Evolutionary conservation across 1,140 invertebrate species (phyloP), one percentile per base, ranked within the genome.

Genomic region (Holcopasites calliopsidis): DNA sequence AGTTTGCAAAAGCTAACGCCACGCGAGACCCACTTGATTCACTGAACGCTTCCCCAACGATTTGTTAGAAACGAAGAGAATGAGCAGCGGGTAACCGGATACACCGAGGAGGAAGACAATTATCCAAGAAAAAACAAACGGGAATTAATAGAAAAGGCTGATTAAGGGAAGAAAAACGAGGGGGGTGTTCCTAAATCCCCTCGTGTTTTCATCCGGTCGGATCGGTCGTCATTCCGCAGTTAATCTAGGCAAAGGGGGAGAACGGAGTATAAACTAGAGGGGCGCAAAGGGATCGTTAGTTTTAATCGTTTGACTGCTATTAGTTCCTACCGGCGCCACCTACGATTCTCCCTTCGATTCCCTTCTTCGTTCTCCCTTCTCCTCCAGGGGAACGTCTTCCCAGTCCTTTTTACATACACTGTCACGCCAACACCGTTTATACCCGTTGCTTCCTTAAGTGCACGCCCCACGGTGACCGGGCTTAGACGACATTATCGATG

Each of bases 271-370:
- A 79, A 85, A 76, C 69, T 50, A 50, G 72, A 57, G 31, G 55
- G 80, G 81, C 80, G 77, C 84, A 80, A 79, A 58, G 84, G 79
- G 84, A 76, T 85, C 84, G 84, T 85, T 85, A 85, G 69, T 85
- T 84, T 85, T 85, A 85, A 84, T 85, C 83, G 83, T 85, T 85
- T 74, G 79, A 82, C 82, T 84, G 83, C 79, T 85, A 84, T 84
- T 85, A 85, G 79, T 82, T 81, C 82, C 38, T 55, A 47, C 55
- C 64, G 44, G 23, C 21, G 26, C 26, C 40, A 40, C 13, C 6
- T n/a, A 47, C 16, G 44, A n/a, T 47, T 54, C 26, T 16, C 35
- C 21, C 11, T 16, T 3, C 0, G 33, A n/a, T 4, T 13, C 44
- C 11, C 21, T 33, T 8, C 1, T 26, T 5, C 33, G 21, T 49